Evolutionary conservation across 1,140 invertebrate genomes (phyloP).

Genomic region (Wiebesia pumilae): DNA sequence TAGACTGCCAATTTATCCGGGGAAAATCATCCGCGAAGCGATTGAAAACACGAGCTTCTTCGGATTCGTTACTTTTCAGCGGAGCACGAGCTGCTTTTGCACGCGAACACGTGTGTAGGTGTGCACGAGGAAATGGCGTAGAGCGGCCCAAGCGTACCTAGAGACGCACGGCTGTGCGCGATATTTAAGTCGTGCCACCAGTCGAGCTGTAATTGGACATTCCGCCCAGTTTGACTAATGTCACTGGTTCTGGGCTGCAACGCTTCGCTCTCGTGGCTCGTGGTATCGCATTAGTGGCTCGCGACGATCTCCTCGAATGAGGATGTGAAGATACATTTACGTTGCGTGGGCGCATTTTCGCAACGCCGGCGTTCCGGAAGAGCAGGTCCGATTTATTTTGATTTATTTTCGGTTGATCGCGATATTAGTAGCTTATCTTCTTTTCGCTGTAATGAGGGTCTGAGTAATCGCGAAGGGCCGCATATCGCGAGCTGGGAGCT

Average conservation of each 20-base stretch:
- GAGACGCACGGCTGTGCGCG: not conserved
- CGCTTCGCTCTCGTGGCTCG: not conserved
- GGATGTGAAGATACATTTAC: slow-evolving; percentile 17
- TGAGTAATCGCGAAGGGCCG: too few relatives aligned
- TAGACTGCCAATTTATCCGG: not conserved
- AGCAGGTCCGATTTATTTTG: not conserved
- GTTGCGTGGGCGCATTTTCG: not conserved
- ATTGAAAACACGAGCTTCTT: not conserved
- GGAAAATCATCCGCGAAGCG: not conserved
- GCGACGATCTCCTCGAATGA: slow-evolving; percentile 50
- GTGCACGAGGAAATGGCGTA: not conserved
- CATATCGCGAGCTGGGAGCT: too few relatives aligned
- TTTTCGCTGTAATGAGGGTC: too few relatives aligned
- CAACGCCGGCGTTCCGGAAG: not conserved
- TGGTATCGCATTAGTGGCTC: slow-evolving; percentile 27
- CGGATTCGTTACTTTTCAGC: not conserved
- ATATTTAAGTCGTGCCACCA: slow-evolving; percentile 48
- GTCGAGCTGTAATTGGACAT: slow-evolving; percentile 55
- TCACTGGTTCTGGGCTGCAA: slow-evolving; percentile 27
- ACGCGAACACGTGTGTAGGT: not conserved
- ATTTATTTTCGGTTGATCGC: slow-evolving; percentile 1
- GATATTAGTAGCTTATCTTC: not conserved
- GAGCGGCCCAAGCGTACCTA: not conserved
- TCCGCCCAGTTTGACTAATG: slow-evolving; percentile 44
- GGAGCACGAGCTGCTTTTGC: not conserved